These are phyloP conservation scores for Ganaspis brasiliensis DNA, from an alignment of 2,888 invertebrate genomes.

Conservation along the genomic window DNA sequence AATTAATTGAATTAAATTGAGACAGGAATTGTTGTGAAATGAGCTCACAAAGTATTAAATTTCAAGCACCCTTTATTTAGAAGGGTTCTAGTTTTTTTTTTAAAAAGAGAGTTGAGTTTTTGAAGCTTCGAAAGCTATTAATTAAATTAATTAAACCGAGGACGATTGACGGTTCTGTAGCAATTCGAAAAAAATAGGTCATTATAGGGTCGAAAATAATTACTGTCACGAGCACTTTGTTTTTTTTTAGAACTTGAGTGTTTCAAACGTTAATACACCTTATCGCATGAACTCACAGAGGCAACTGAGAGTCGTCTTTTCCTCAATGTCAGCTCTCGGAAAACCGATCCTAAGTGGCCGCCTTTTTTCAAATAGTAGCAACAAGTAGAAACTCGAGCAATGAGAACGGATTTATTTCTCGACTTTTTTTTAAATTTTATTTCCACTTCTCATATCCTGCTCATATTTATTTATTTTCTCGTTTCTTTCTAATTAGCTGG, in stretches of 20 bases:
- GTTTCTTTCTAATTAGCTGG: too few species aligned
- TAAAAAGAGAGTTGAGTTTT: neutral
- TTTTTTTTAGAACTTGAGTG: slow-evolving; percentile 18
- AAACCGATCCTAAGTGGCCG: slow-evolving; percentile 38
- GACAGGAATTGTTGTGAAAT: too few species aligned
- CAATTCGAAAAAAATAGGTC: neutral
- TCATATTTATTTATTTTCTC: neutral
- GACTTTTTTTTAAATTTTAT: neutral
- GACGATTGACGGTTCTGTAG: neutral
- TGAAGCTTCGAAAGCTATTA: neutral
- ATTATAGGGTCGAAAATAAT: slow-evolving; percentile 25
- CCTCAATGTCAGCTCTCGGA: slow-evolving; percentile 38
- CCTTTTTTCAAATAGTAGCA: slow-evolving; percentile 37
- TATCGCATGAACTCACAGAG: slow-evolving; percentile 26
- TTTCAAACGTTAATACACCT: slow-evolving; percentile 21
- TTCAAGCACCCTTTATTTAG: neutral
- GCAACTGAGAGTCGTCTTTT: slow-evolving; percentile 33
- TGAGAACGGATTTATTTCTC: slow-evolving; percentile 32
- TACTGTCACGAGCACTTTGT: slow-evolving; percentile 17
- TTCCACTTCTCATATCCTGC: neutral
- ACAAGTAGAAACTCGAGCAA: slow-evolving; percentile 38
- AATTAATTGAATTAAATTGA: neutral
- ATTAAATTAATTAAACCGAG: slow-evolving; percentile 6
- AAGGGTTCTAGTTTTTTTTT: neutral
- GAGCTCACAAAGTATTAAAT: too few species aligned